Evolutionary conservation across 2,113 vertebrate genomes (phyloP), one percentile per base, ranked within the genome.

Genomic region (Circaetus cinerascens): DNA sequence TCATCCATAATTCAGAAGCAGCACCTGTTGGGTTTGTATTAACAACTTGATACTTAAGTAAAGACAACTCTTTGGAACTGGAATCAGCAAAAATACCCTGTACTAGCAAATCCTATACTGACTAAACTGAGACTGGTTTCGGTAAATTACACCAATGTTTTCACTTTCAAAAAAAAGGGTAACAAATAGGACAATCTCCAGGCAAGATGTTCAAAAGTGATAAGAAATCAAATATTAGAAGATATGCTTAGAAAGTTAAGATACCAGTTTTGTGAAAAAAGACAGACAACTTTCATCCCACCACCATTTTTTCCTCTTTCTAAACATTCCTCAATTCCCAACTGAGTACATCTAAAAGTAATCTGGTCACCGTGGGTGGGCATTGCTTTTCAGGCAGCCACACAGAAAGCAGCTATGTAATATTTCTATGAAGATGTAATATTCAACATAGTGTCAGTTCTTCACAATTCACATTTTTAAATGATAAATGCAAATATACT

Each of bases 1-100:
- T 78, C 87, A 96, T 69, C 43, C 87, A 82, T 90, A 90, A 93
- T 91, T 93, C 72, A 97, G 34, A 92, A 64, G 67, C 51, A 88
- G 73, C 68, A 92, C 90, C 94, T 92, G 86, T 78, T 97, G 60
- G 25, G 59, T 79, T 90, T 90, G n/a, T 51, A 66, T 85, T 90
- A 92, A 94, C 41, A 86, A 76, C 75, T 19, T 38, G 5, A 86
- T 43, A 76, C 40, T 90, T 45, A 16, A 90, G 51, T 46, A 81
- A 96, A 91, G 69, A 72, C 76, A 91, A 92, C 51, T 48, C 83
- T 80, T 41, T 4, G 3, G 38, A 69, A 71, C 18, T 57, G 43
- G 21, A 55, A 30, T 29, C 10, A 4, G 30, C 59, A 86, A 81
- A 94, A 94, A 73, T 18, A 73, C 13, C 25, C 46, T 81, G 17